Evolutionary conservation across 2,113 vertebrate genomes (phyloP).

Genomic region (Lagopus leucura): DNA sequence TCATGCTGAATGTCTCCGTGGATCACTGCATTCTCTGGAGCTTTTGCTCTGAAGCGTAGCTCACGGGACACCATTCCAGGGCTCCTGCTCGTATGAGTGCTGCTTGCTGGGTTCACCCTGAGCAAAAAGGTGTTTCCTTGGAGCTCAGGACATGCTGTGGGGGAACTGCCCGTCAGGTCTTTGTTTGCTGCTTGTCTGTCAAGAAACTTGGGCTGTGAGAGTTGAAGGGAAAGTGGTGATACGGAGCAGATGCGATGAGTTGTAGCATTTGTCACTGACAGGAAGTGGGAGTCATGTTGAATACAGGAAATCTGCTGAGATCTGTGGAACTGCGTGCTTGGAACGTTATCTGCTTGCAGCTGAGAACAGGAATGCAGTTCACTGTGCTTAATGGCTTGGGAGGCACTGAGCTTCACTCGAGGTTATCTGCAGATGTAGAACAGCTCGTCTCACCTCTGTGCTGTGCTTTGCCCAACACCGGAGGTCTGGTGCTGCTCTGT

Average conservation of each 20-base stretch:
- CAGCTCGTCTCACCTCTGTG: neutral
- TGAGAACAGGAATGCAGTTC: neutral
- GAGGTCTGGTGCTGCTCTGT: neutral
- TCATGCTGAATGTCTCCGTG: neutral
- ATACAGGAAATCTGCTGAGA: neutral
- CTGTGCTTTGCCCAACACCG: neutral
- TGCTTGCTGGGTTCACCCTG: neutral
- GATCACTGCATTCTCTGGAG: neutral
- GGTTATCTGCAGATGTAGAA: neutral
- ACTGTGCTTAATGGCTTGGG: neutral
- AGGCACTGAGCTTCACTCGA: neutral
- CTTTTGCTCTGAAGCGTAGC: neutral
- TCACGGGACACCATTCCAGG: neutral
- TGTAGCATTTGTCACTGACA: neutral
- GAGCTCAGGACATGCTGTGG: neutral
- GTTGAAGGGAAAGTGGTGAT: neutral
- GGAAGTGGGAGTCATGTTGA: constrained; percentile 21
- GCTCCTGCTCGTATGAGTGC: neutral
- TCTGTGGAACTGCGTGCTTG: neutral
- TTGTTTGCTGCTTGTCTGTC: neutral
- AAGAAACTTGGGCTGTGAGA: neutral
- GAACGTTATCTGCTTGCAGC: neutral
- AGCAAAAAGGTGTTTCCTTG: neutral
- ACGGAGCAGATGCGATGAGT: neutral
- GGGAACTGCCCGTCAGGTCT: neutral